Evolutionary conservation across 1,140 invertebrate genomes (phyloP).

Genomic region (Saccostrea cuccullata): DNA sequence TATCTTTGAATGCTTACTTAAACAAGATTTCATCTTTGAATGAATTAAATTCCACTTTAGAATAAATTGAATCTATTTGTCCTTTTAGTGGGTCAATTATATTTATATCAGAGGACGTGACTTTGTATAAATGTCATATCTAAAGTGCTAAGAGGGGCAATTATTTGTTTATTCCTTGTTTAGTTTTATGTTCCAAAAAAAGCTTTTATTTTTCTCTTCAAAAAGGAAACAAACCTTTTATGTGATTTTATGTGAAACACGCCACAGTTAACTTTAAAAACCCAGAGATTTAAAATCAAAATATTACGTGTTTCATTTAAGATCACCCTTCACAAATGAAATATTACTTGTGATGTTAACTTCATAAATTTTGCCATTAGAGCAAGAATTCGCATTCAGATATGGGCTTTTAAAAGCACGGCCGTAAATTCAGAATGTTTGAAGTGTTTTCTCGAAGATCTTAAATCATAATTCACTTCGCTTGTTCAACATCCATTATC

Average conservation of each 20-base stretch:
- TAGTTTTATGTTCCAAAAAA: neutral
- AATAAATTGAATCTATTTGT: too few relatives aligned
- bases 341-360: constrained; percentile 3
- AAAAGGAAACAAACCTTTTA: neutral
- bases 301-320: neutral
- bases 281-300: neutral
- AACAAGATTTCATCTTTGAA: too few relatives aligned
- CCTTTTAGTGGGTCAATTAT: too few relatives aligned
- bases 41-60: too few relatives aligned
- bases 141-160: neutral
- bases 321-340: neutral
- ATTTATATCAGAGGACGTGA: too few relatives aligned
- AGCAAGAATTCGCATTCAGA: neutral
- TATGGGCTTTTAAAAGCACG: neutral
- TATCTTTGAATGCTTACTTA: too few relatives aligned
- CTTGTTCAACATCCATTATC: neutral
- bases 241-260: constrained; percentile 8
- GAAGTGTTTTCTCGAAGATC: neutral
- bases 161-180: neutral
- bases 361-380: neutral
- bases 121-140: too few relatives aligned
- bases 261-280: neutral
- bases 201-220: neutral
- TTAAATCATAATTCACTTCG: neutral
- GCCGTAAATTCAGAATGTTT: neutral